These are phyloP conservation scores for Esperia sulphurella DNA, from an alignment of 2,888 invertebrate genomes.

Conservation along the genomic window DNA sequence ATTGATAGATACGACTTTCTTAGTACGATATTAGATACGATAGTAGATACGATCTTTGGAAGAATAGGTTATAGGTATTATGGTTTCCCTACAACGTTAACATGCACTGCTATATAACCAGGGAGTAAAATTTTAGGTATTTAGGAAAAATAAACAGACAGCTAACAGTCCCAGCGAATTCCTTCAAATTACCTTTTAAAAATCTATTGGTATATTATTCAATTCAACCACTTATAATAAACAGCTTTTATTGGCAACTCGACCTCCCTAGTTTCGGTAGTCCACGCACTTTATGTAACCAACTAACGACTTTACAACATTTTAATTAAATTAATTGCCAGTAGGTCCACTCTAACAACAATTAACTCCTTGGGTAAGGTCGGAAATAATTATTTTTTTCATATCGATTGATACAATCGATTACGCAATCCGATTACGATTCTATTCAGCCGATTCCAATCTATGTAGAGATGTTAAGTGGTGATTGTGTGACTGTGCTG, in stretches of 20 bases:
- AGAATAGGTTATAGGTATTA: too few relatives aligned
- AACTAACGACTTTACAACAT: constrained; percentile 42
- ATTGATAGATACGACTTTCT: too few relatives aligned
- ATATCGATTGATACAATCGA: constrained; percentile 60
- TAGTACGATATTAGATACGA: too few relatives aligned
- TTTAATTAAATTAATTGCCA: constrained; percentile 65
- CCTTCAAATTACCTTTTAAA: too few relatives aligned
- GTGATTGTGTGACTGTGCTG: constrained; percentile 25
- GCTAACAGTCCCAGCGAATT: background rate
- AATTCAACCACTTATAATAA: background rate
- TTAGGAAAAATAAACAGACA: background rate
- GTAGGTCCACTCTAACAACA: constrained; percentile 42
- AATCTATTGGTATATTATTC: background rate
- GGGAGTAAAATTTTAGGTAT: too few relatives aligned
- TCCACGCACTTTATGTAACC: constrained; percentile 34
- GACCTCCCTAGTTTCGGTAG: constrained; percentile 36
- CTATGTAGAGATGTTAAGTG: constrained; percentile 44
- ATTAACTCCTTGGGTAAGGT: constrained; percentile 66
- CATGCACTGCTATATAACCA: too few relatives aligned
- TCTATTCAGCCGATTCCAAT: constrained; percentile 62
- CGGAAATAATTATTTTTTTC: constrained; percentile 60
- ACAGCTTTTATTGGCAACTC: constrained; percentile 19
- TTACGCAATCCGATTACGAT: constrained; percentile 56
- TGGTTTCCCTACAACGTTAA: too few relatives aligned
- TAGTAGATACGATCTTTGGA: too few relatives aligned